Evolutionary conservation across 2,888 invertebrate species (phyloP), one percentile per base, ranked within the genome.

Genomic region (Cantharis rufa): DNA sequence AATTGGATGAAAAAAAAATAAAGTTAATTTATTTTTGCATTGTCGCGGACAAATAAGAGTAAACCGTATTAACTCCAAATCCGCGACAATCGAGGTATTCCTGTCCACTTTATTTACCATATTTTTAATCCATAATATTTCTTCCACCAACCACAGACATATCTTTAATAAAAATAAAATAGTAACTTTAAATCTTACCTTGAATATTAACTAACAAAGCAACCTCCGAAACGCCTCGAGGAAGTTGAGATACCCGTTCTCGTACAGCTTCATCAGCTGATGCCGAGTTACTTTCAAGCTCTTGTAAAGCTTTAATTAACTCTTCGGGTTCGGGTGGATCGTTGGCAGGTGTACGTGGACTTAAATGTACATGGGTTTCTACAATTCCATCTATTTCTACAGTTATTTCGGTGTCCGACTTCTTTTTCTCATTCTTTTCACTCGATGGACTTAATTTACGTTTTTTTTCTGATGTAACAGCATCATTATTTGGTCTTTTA

Each of bases 281-380:
- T 1, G 98, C 98, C 77, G 97, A 96, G 84, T 96, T 96, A 84
- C 95, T 95, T 88, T 98, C 98, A 84, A 98, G 90, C 83, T 96
- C 96, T 88, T 94, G 90, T 74, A 94, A 89, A 1, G 92, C 93
- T 89, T 95, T 96, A 78, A 98, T 94, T 28, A 98, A 90, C 84
- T 97, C 97, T 85, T 98, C 97, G 0, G 98, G 95, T 89, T 98
- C 96, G 1, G 97, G 96, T 1, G 96, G 95, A 85, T 97, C 96
- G 1, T 94, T 94, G 0, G 93, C 92, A 0, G 95, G 95, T 9
- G 94, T 92, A 83, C 92, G 93, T 0, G 96, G 96, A 84, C 96
- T 95, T 73, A 95, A 89, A 16, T 94, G 94, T 3, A 92, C 92
- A 84, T 94, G 94, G 0, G 93, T 92, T 85, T 95, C 95, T 78